Base-by-base conservation (phyloP, 2,797 vertebrate genomes). In the Typhlichthys subterraneus region DNA sequence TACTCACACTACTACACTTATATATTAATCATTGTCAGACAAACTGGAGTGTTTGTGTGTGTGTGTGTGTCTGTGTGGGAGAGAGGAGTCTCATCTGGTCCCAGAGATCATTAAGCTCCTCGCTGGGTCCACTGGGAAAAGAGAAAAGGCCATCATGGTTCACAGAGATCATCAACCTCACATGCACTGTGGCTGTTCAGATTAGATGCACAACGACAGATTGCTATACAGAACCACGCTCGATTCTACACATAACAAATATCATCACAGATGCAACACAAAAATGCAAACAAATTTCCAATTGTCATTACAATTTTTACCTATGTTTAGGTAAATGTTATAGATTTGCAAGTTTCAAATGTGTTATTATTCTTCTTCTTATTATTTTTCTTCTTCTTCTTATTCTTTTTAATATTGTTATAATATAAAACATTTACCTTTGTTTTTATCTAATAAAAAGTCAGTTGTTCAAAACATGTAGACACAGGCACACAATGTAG, bases 21-120 rank as follows among this genome's bases (percentile, higher is more conserved):
- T n/a, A 7, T 13, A 29, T 6, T 53, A 7, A 53, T 12, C 9
- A 29, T 17, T 49, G 23, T 12, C 19, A 31, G 23, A 12, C 12
- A 31, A 31, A n/a, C 13, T 59, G 19, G 31, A 42, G n/a, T 51
- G 59, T 54, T 52, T 33, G 48, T 63, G 50, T 14, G 65, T 61
- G 65, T 61, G 51, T 67, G 65, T 57, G 52, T 71, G 62, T 63
- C 71, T 69, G 19, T 56, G 4, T n/a, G 53, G 10, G 58, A 19
- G 12, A 59, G 74, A 81, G 66, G 72, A 23, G 57, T 77, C 81
- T 82, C 81, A 76, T 84, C 87, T 86, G 82, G 72, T 79, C 78
- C 76, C 77, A 31, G 70, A 81, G 71, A 84, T 83, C 82, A 86
- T 88, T 84, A 81, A 67, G 68, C 73, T 81, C 38, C 69, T 68